These are phyloP conservation scores for Aramus guarauna DNA, from an alignment of 2,113 vertebrate species.

Conservation along the genomic window DNA sequence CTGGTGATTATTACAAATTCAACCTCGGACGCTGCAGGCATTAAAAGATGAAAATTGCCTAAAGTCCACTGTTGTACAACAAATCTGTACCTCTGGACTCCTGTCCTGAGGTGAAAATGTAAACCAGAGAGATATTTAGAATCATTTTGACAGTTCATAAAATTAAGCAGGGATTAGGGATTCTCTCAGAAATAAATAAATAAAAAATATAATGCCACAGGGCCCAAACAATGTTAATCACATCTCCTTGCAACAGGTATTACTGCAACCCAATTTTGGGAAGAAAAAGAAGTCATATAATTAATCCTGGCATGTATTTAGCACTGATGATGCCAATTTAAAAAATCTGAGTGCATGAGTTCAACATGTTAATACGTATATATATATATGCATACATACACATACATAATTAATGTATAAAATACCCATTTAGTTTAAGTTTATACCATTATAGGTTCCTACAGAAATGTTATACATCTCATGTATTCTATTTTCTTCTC, in stretches of 20 bases:
- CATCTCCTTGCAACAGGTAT: conserved; percentile 71
- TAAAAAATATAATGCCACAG: conserved; percentile 69
- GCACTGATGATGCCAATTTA: background rate
- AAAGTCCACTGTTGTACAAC: conserved; percentile 71
- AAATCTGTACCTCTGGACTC: conserved; percentile 74
- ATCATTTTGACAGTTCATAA: conserved; percentile 80
- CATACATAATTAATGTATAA: background rate
- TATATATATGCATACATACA: background rate
- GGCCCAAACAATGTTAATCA: conserved; percentile 56
- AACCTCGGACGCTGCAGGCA: conserved; percentile 62
- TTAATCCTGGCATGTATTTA: conserved; percentile 33
- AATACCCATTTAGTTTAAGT: background rate
- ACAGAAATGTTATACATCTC: background rate
- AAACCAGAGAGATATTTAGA: conserved; percentile 77
- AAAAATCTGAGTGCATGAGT: background rate
- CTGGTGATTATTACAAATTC: conserved; percentile 76
- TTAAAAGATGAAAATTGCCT: conserved; percentile 81
- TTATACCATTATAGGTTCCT: background rate
- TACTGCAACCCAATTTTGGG: background rate
- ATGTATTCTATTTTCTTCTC: background rate
- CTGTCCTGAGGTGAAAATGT: conserved; percentile 80
- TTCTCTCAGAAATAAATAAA: conserved; percentile 59
- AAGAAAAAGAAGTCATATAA: conserved; percentile 19
- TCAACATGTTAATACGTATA: background rate
- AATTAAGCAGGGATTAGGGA: conserved; percentile 82